phyloP scores from a whole-genome alignment of 2,113 vertebrate genomes.

The Burhinus bistriatus region DNA sequence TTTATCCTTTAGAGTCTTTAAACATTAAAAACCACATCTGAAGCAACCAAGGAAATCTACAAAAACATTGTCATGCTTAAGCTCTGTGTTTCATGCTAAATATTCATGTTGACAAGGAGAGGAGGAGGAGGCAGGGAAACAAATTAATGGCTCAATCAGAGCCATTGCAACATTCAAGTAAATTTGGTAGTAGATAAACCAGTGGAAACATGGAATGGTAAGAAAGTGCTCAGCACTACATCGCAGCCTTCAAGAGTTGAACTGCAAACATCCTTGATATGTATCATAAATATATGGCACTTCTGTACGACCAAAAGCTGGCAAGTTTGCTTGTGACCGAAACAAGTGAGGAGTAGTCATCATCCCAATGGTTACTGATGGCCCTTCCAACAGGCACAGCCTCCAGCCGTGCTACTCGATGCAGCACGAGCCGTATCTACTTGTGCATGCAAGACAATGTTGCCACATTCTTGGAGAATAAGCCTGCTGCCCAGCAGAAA shows the following conservation, averaged over 20 bases:
- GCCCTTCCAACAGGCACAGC: slow-evolving; percentile 21
- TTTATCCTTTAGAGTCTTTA: slow-evolving; percentile 29
- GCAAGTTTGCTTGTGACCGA: slow-evolving; percentile 33
- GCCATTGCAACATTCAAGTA: slow-evolving; percentile 69
- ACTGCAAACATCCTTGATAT: slow-evolving; percentile 61
- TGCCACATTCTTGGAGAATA: slow-evolving; percentile 7
- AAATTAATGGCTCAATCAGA: slow-evolving; percentile 12
- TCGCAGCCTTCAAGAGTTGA: slow-evolving; percentile 35
- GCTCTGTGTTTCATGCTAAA: slow-evolving; percentile 51
- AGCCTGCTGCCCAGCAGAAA: slow-evolving; percentile 41
- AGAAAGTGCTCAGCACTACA: slow-evolving; percentile 65
- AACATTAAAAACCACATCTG: slow-evolving; percentile 45
- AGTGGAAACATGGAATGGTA: slow-evolving; percentile 53
- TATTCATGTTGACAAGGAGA: slow-evolving; percentile 25
- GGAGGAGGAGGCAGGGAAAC: neutral
- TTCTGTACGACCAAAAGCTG: slow-evolving; percentile 48
- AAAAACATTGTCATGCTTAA: slow-evolving; percentile 47
- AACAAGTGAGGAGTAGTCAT: slow-evolving; percentile 10
- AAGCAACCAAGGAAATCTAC: slow-evolving; percentile 43
- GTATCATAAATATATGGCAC: slow-evolving; percentile 74
- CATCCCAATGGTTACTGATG: neutral
- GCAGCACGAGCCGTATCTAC: slow-evolving; percentile 25
- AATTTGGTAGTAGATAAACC: slow-evolving; percentile 46
- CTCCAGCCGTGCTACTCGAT: neutral
- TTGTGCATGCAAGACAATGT: slow-evolving; percentile 51